Evolutionary conservation across 1,140 invertebrate genomes (phyloP).

Genomic region (Octopus bimaculoides): DNA sequence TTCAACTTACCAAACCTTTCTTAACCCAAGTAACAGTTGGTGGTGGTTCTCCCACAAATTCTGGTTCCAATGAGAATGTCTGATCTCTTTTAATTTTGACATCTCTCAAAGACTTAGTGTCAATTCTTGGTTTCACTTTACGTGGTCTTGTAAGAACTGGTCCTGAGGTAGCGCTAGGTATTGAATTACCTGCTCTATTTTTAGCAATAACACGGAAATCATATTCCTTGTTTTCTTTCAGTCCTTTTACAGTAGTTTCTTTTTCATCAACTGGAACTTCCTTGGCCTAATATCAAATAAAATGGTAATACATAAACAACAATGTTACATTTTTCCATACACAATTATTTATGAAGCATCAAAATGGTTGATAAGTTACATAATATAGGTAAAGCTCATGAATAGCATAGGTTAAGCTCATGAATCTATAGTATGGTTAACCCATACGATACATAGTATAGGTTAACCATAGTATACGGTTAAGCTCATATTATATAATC

Average conservation of each 20-base stretch:
- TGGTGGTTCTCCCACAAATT: conserved; percentile 83
- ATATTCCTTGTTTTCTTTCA: conserved; percentile 86
- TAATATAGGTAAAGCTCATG: too few relatives aligned
- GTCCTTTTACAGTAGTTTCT: conserved; percentile 62
- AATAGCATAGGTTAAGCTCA: too few relatives aligned
- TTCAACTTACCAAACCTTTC: conserved; percentile 45
- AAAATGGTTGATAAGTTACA: too few relatives aligned
- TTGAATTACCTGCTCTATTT: conserved; percentile 91
- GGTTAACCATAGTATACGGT: too few relatives aligned
- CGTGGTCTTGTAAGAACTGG: conserved; percentile 89
- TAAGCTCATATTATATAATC: too few relatives aligned
- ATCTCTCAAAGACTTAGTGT: conserved; percentile 73
- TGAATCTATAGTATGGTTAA: too few relatives aligned
- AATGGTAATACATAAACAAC: too few relatives aligned
- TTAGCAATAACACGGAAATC: conserved; percentile 94
- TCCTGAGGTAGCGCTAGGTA: conserved; percentile 85
- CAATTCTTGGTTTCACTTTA: conserved; percentile 89
- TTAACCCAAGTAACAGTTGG: conserved; percentile 62
- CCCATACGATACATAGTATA: too few relatives aligned
- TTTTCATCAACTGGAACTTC: conserved; percentile 79
- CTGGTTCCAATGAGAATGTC: conserved; percentile 89
- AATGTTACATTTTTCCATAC: too few relatives aligned
- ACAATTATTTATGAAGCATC: too few relatives aligned
- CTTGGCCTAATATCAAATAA: conserved; percentile 64
- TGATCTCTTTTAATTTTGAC: conserved; percentile 94